These are phyloP conservation scores for Gobio occitaniae DNA, from an alignment of 2,797 vertebrate genomes.

Conservation along the genomic window DNA sequence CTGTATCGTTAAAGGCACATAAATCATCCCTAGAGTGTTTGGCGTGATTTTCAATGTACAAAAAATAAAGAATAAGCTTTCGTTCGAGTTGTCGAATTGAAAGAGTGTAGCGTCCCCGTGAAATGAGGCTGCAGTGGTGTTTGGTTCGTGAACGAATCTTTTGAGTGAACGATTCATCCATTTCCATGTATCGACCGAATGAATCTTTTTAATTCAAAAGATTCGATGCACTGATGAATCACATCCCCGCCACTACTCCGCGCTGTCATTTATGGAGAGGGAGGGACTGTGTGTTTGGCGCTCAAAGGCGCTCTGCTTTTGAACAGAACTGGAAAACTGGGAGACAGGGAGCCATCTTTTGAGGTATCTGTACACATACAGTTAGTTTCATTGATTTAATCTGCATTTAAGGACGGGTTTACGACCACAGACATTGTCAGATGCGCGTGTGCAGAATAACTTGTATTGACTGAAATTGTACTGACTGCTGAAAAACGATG, in stretches of 20 bases:
- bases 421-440: background rate
- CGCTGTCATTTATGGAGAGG: slow-evolving; percentile 53
- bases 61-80: background rate
- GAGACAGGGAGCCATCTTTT: slow-evolving; percentile 68
- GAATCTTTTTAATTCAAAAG: background rate
- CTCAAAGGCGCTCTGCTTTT: slow-evolving; percentile 83
- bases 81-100: background rate
- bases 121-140: background rate
- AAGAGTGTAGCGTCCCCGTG: background rate
- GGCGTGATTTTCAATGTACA: background rate
- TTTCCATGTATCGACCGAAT: background rate
- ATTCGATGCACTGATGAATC: background rate
- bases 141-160: slow-evolving; percentile 11
- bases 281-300: slow-evolving; percentile 74
- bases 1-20: background rate
- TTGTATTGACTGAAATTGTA: background rate
- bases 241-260: background rate
- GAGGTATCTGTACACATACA: slow-evolving; percentile 66
- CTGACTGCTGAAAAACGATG: background rate
- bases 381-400: background rate
- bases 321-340: slow-evolving; percentile 68
- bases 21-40: background rate
- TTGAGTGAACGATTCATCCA: background rate
- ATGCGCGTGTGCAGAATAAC: background rate
- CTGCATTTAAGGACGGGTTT: background rate